Percentiles rank a stretch among this genome's conserved stretches.
Evolutionary conservation across 2,113 vertebrate genomes (phyloP).

Genomic region (Ptilonorhynchus violaceus): DNA sequence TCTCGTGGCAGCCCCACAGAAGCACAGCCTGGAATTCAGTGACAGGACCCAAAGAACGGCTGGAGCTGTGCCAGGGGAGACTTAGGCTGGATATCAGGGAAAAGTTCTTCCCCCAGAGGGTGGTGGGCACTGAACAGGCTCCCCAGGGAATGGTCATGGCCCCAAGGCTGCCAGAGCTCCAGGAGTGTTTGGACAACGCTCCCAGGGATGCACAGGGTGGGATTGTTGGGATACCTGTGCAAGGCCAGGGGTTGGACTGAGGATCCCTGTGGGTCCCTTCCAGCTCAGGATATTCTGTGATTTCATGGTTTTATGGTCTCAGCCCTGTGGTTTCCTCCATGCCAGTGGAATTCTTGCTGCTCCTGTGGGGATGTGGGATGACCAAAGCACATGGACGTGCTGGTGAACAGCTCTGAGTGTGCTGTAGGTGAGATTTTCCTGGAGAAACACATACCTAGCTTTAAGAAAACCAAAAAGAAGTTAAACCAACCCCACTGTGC

Average conservation of each 20-base stretch:
- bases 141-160: not conserved
- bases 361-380: not conserved
- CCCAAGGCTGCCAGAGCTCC: not conserved
- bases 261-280: rapidly evolving
- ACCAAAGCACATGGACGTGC: not conserved
- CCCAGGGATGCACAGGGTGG: not conserved
- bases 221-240: not conserved
- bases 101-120: not conserved
- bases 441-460: not conserved
- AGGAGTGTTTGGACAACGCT: rapidly evolving
- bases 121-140: not conserved
- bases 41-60: rapidly evolving
- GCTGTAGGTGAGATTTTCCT: not conserved
- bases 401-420: not conserved
- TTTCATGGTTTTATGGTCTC: not conserved
- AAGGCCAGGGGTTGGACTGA: not conserved
- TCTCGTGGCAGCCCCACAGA: rapidly evolving
- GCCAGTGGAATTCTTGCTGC: not conserved
- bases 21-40: not conserved
- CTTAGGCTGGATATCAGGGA: rapidly evolving
- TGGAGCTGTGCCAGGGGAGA: not conserved
- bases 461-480: not conserved
- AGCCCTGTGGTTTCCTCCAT: not conserved
- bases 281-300: not conserved
- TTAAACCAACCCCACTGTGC: not conserved